phyloP scores from a whole-genome alignment of 2,113 vertebrate species.

The Labrus mixtus region DNA sequence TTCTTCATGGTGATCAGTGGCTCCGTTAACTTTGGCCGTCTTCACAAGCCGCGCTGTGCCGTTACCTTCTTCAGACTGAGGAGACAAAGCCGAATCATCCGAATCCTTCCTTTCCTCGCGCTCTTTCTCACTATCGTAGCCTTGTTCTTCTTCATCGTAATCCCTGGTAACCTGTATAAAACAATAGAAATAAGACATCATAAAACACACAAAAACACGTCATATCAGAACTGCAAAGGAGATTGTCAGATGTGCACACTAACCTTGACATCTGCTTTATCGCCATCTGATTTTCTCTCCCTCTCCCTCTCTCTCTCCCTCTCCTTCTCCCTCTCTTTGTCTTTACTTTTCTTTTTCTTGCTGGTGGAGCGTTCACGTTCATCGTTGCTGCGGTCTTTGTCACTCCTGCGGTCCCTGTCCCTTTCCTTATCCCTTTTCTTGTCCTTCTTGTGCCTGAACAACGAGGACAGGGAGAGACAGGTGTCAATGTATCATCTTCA shows the following conservation, averaged over 20 bases:
- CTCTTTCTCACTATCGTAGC: constrained; percentile 96
- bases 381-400: constrained; percentile 86
- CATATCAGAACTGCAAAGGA: no score
- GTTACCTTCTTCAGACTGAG: constrained; percentile 80
- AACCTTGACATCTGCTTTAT: constrained; percentile 95
- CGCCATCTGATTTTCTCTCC: constrained; percentile 91
- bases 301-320: no score
- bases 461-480: background rate
- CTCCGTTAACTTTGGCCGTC: constrained; percentile 92
- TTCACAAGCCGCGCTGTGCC: constrained; percentile 73
- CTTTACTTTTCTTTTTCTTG: constrained; percentile 96
- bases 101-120: constrained; percentile 84
- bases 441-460: constrained; percentile 94
- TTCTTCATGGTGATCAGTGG: constrained; percentile 91
- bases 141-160: constrained; percentile 97
- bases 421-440: constrained; percentile 96
- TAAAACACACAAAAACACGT: background rate
- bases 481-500: background rate
- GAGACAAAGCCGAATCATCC: constrained; percentile 83
- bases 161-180: constrained; percentile 92
- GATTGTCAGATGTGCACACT: background rate
- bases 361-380: constrained; percentile 90
- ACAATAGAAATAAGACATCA: background rate
- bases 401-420: constrained; percentile 84
- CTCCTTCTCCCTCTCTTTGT: constrained; percentile 85